Evolutionary conservation across 1,140 invertebrate species (phyloP).

Genomic region (Drosophila pandora): DNA sequence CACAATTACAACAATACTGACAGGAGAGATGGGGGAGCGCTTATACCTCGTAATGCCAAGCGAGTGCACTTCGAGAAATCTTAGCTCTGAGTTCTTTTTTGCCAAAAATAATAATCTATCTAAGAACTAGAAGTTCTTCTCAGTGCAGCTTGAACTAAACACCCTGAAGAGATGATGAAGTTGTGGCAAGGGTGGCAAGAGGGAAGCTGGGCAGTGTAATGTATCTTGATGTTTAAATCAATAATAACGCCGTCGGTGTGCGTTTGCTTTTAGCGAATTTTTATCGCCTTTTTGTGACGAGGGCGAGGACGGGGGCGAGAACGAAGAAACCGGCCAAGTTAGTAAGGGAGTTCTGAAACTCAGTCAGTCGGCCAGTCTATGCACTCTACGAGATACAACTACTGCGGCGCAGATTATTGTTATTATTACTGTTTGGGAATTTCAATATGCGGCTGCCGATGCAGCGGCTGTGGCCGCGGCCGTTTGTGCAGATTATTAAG

Average conservation of each 20-base stretch:
- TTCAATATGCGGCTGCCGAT: conserved; percentile 63
- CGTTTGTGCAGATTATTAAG: conserved; percentile 73
- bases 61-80: conserved; percentile 6
- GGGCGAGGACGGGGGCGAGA: not conserved
- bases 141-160: conserved; percentile 16
- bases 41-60: conserved; percentile 19
- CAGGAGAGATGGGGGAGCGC: conserved; percentile 45
- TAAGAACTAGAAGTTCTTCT: no score
- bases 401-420: conserved; percentile 61
- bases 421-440: conserved; percentile 58
- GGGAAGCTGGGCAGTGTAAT: conserved; percentile 53
- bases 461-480: not conserved
- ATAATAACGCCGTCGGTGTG: conserved; percentile 81
- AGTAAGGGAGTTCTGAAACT: conserved; percentile 26
- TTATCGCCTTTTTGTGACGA: conserved; percentile 33
- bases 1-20: conserved; percentile 75
- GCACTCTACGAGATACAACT: conserved; percentile 44
- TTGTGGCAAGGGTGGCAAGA: not conserved
- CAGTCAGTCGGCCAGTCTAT: conserved; percentile 36
- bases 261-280: conserved; percentile 67
- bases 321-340: conserved; percentile 13
- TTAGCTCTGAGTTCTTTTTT: not conserved
- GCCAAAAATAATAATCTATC: not conserved
- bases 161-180: conserved; percentile 18
- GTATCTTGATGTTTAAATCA: conserved; percentile 84